A percentile compares a stretch with the other conserved stretches of the same genome.
These are phyloP conservation scores for Plutomurus gul DNA, from an alignment of 1,140 invertebrate genomes.

Conservation along the genomic window DNA sequence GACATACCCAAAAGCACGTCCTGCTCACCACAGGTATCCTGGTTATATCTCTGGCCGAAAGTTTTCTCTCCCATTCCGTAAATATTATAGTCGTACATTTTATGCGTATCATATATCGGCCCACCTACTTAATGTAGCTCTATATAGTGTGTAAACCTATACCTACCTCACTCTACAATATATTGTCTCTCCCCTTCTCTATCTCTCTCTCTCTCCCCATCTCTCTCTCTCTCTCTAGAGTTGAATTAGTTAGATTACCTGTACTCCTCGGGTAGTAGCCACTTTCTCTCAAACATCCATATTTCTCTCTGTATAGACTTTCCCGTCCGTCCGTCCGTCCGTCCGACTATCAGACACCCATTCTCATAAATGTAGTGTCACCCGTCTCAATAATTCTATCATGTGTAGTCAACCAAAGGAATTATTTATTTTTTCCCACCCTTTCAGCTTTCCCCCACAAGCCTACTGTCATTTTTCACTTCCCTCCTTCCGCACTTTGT, in stretches of 20 bases:
- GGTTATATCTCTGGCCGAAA: conserved; percentile 41
- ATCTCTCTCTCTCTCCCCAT: neutral
- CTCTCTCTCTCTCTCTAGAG: neutral
- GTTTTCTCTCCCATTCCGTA: conserved; percentile 20
- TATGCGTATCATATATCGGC: conserved; percentile 20
- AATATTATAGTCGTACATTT: conserved; percentile 19
- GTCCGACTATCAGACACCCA: neutral
- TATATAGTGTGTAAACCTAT: neutral
- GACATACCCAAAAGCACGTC: conserved; percentile 88
- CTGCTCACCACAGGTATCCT: conserved; percentile 83
- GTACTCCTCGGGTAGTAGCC: neutral
- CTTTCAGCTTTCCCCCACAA: too few relatives aligned
- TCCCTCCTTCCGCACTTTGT: too few relatives aligned
- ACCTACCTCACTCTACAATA: conserved; percentile 16
- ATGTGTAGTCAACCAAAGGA: too few relatives aligned
- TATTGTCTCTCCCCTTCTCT: neutral
- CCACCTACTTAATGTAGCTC: neutral
- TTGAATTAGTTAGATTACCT: too few relatives aligned
- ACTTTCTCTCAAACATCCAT: neutral
- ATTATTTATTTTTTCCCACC: too few relatives aligned
- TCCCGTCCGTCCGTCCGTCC: neutral
- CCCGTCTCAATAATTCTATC: too few relatives aligned
- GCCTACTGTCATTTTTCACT: too few relatives aligned
- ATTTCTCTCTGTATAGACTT: neutral
- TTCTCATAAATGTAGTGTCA: too few relatives aligned